A percentile compares a stretch with the other conserved stretches of the same genome.
Evolutionary conservation across 2,888 invertebrate species (phyloP).

Genomic region (Blomia tropicalis): DNA sequence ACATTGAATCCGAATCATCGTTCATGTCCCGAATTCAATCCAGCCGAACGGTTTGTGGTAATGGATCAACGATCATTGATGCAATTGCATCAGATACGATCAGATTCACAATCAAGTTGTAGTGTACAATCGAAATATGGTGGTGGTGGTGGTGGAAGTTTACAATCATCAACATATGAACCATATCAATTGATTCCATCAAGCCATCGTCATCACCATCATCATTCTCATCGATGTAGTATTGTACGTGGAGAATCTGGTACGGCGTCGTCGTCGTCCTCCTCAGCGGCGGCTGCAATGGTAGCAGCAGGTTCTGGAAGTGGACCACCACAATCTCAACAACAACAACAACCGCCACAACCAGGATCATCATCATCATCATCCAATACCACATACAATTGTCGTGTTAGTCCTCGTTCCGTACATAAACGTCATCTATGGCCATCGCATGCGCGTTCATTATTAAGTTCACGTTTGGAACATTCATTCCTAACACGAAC

Average conservation of each 20-base stretch:
- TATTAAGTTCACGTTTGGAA: slow-evolving; percentile 32
- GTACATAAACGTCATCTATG: slow-evolving; percentile 46
- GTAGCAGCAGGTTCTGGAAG: neutral
- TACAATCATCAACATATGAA: too few relatives aligned
- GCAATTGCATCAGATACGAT: neutral
- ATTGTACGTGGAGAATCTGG: neutral
- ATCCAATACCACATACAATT: slow-evolving; percentile 23
- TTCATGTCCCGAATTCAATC: slow-evolving; percentile 30
- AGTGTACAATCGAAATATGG: too few relatives aligned
- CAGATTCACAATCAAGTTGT: too few relatives aligned
- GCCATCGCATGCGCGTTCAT: slow-evolving; percentile 46
- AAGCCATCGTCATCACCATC: neutral
- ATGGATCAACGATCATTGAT: neutral
- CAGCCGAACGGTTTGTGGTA: slow-evolving; percentile 7
- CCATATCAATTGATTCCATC: neutral
- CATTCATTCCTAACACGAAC: slow-evolving; percentile 50
- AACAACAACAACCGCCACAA: neutral
- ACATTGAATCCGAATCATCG: slow-evolving; percentile 28
- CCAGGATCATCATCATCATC: too few relatives aligned
- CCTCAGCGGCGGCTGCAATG: neutral
- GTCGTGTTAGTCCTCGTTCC: slow-evolving; percentile 39
- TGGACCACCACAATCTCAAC: too few relatives aligned
- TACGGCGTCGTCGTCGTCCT: too few relatives aligned
- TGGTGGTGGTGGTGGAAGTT: too few relatives aligned
- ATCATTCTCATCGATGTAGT: neutral